Conservation (phyloP, 2,113 vertebrate genomes). For the Eulemur rufifrons region DNA sequence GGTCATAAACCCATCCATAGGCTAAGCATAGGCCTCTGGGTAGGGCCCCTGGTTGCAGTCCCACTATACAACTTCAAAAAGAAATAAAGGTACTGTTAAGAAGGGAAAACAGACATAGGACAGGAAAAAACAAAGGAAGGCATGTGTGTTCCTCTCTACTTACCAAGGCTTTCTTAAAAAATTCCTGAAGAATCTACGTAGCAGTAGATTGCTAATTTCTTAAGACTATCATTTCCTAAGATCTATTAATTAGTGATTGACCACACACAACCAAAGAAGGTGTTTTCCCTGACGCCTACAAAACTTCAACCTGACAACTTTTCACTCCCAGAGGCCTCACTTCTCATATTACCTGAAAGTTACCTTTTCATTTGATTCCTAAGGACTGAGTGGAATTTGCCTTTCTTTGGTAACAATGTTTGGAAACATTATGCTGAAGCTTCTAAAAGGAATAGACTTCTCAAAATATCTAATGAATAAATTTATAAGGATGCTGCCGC, state of each 20-base stretch:
- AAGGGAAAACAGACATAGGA: not conserved
- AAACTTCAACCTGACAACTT: not conserved
- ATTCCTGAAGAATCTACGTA: slow-evolving; percentile 7
- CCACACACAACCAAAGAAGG: not conserved
- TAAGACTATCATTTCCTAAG: not conserved
- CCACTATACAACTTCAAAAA: not conserved
- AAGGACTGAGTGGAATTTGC: not conserved
- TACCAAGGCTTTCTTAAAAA: not conserved
- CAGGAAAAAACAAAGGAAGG: not conserved
- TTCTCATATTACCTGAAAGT: not conserved
- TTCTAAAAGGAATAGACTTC: not conserved
- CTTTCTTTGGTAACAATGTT: not conserved
- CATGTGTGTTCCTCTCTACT: not conserved
- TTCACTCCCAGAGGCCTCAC: not conserved
- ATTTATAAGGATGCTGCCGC: not conserved
- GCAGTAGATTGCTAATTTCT: not conserved
- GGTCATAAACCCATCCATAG: not conserved
- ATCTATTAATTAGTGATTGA: not conserved
- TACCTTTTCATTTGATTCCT: slow-evolving; percentile 4
- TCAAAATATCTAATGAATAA: slow-evolving; percentile 15
- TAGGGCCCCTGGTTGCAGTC: not conserved
- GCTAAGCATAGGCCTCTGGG: not conserved
- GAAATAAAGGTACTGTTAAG: not conserved
- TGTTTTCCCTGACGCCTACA: not conserved
- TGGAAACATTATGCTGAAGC: not conserved